These are phyloP conservation scores for Caenorhabditis drosophilae DNA, from an alignment of 2,888 invertebrate genomes.

Conservation along the genomic window DNA sequence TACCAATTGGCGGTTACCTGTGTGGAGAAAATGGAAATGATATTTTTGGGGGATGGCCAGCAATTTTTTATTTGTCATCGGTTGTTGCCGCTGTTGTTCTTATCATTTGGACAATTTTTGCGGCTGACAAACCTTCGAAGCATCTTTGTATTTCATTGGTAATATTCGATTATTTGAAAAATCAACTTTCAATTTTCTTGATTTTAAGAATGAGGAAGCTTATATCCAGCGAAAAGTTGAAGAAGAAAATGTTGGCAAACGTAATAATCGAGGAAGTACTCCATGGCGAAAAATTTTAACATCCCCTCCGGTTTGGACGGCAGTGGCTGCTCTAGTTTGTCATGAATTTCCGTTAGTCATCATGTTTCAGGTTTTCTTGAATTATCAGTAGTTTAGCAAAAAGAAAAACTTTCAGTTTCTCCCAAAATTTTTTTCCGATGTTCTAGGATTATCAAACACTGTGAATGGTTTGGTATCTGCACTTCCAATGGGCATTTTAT, in stretches of 20 bases:
- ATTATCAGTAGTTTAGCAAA: background rate
- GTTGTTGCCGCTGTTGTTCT: slow-evolving; percentile 55
- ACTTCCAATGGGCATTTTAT: slow-evolving; percentile 61
- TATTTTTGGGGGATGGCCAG: slow-evolving; percentile 58
- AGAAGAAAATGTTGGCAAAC: slow-evolving; percentile 62
- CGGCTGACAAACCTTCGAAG: slow-evolving; percentile 67
- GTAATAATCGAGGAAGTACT: slow-evolving; percentile 52
- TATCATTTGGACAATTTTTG: slow-evolving; percentile 60
- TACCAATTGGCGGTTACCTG: slow-evolving; percentile 61
- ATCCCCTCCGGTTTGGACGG: slow-evolving; percentile 57
- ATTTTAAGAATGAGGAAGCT: slow-evolving; percentile 51
- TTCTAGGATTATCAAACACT: slow-evolving; percentile 50
- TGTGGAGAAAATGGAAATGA: slow-evolving; percentile 46
- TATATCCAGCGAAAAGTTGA: slow-evolving; percentile 62
- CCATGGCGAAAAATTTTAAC: slow-evolving; percentile 59
- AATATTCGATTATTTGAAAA: slow-evolving; percentile 3
- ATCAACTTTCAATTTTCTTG: too few species aligned
- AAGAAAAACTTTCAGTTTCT: slow-evolving; percentile 51
- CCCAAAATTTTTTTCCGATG: slow-evolving; percentile 63
- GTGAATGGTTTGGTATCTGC: slow-evolving; percentile 63
- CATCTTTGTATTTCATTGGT: slow-evolving; percentile 60
- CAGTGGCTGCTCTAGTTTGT: slow-evolving; percentile 63
- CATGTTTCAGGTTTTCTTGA: slow-evolving; percentile 45
- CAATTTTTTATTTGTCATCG: slow-evolving; percentile 64
- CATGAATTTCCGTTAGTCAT: slow-evolving; percentile 67